Evolutionary conservation across 2,888 invertebrate genomes (phyloP), one percentile per base, ranked within the genome.

Genomic region (Therioaphis trifolii): DNA sequence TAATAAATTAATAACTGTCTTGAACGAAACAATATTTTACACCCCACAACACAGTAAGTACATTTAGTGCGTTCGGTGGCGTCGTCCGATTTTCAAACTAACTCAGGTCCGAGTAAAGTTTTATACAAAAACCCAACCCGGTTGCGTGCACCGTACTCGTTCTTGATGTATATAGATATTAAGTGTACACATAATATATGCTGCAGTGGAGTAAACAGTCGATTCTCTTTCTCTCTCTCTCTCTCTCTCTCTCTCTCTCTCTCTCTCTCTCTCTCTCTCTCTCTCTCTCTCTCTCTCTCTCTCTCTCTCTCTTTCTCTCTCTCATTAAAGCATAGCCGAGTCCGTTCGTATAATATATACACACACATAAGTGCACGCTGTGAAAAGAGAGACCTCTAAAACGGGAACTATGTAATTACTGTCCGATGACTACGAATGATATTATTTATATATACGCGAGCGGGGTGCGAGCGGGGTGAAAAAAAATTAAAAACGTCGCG

Each of bases 351-450:
- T 15, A 72, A 49, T n/a, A 14, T 49, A 7, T 72, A 1, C 43
- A 49, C 15, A 4, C 29, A 35, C n/a, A n/a, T n/a, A n/a, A n/a
- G n/a, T n/a, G n/a, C 35, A 11, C 0, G 66, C 35, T 66, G 35
- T 52, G 66, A 66, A 66, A 77, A 77, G 63, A 46, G 76, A 29
- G 63, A 29, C 75, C 24, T 55, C 43, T 27, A 14, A 21, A 14
- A n/a, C 27, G 43, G 5, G 14, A 14, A 46, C 35, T 35, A 24
- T 76, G 14, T 77, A 77, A 77, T 77, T 77, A 77, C 35, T 66
- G 77, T 77, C 77, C 77, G 66, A 77, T 66, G 63, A 77, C 77
- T 29, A 49, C 49, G 66, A 35, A 66, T 35, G 49, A 77, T 77
- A 77, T 77, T 35, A 21, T 66, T 63, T 63, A 27, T 46, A 76